These are phyloP conservation scores for Saccopteryx bilineata DNA, from an alignment of 2,113 vertebrate species.

Conservation along the genomic window DNA sequence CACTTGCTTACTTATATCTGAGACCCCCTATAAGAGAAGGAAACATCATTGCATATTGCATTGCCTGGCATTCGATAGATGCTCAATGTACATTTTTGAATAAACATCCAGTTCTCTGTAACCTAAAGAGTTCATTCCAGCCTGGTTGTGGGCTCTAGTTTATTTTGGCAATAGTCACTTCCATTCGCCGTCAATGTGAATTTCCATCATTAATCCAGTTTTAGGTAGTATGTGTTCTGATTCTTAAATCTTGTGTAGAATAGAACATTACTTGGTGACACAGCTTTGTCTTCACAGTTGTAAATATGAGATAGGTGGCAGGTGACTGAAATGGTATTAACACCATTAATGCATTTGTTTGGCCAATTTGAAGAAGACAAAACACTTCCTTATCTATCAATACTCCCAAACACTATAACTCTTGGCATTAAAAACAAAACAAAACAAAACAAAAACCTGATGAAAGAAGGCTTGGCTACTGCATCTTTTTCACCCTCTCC, in stretches of 20 bases:
- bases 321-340: constrained; percentile 17
- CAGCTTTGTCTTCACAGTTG: not conserved
- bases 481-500: constrained; percentile 30
- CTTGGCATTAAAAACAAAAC: constrained; percentile 42
- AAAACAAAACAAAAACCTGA: not conserved
- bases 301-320: constrained; percentile 51
- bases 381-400: not conserved
- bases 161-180: not conserved
- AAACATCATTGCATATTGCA: not conserved
- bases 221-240: not conserved
- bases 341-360: not conserved
- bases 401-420: constrained; percentile 40
- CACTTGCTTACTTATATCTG: not conserved
- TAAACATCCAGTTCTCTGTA: not conserved
- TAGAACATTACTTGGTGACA: not conserved
- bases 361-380: constrained; percentile 58
- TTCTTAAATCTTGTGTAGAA: constrained; percentile 29
- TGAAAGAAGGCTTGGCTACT: constrained; percentile 53
- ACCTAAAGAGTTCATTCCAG: not conserved
- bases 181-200: not conserved
- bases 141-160: not conserved
- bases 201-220: constrained; percentile 23
- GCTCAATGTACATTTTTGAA: not conserved
- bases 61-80: not conserved
- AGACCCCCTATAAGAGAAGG: not conserved